These are phyloP conservation scores for Drosophila kanapiae DNA, from an alignment of 1,140 invertebrate genomes.

Conservation along the genomic window DNA sequence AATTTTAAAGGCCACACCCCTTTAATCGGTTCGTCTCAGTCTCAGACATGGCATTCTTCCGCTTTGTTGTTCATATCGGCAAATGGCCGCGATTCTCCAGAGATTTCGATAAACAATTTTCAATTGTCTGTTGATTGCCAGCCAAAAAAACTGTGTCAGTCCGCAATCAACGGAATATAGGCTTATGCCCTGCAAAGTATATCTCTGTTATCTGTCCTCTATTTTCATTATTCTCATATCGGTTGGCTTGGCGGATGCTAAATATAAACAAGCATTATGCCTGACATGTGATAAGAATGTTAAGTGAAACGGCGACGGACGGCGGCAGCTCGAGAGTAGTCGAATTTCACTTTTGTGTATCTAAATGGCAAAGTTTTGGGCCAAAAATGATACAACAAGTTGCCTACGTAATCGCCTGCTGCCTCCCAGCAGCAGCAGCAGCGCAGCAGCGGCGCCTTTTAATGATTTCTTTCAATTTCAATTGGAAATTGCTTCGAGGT, in stretches of 20 bases:
- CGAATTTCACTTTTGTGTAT: slow-evolving; percentile 48
- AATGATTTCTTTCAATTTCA: slow-evolving; percentile 41
- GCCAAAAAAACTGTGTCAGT: slow-evolving; percentile 56
- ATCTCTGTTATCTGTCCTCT: slow-evolving; percentile 20
- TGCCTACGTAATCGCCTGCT: slow-evolving; percentile 29
- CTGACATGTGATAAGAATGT: slow-evolving; percentile 55
- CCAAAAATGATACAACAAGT: slow-evolving; percentile 41
- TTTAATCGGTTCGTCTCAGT: slow-evolving; percentile 10
- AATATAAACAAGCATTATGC: slow-evolving; percentile 41
- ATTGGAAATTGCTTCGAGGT: slow-evolving; percentile 4
- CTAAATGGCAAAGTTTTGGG: slow-evolving; percentile 15
- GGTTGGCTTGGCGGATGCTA: slow-evolving; percentile 12
- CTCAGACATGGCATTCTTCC: slow-evolving; percentile 18
- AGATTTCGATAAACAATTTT: slow-evolving; percentile 56
- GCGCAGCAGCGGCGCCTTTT: slow-evolving; percentile 6
- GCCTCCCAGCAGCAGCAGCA: not conserved
- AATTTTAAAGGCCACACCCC: slow-evolving; percentile 19
- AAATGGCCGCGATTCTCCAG: slow-evolving; percentile 25
- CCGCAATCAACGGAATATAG: slow-evolving; percentile 54
- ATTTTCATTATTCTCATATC: slow-evolving; percentile 30
- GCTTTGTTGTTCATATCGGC: slow-evolving; percentile 36
- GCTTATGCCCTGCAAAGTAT: slow-evolving; percentile 24
- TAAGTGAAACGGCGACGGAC: slow-evolving; percentile 41
- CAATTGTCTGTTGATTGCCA: slow-evolving; percentile 58
- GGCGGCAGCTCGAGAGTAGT: slow-evolving; percentile 1